Conservation (phyloP, 2,797 vertebrate species). For the Enteromius trimaculatus region DNA sequence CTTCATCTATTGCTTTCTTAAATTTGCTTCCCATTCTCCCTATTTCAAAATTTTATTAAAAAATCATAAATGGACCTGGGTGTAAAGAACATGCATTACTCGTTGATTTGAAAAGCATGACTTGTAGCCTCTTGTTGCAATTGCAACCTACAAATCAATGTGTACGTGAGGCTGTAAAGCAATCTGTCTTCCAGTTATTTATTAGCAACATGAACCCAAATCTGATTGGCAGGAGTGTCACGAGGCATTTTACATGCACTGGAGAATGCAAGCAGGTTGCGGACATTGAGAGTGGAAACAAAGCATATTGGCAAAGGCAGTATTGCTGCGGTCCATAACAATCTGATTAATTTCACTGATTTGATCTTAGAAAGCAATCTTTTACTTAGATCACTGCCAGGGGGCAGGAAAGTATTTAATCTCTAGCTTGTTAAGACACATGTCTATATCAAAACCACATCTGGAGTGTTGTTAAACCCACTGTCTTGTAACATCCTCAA, state of each 20-base stretch:
- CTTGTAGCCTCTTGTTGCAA: background rate
- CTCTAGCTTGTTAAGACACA: background rate
- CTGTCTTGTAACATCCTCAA: background rate
- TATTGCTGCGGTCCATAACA: background rate
- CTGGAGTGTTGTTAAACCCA: background rate
- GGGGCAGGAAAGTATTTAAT: background rate
- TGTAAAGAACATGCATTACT: background rate
- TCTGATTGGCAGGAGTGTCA: conserved; percentile 9
- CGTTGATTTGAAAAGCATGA: background rate
- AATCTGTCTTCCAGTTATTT: background rate
- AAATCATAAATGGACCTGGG: background rate
- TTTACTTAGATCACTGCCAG: background rate
- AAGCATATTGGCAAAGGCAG: background rate
- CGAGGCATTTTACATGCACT: background rate
- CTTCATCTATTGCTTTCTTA: background rate
- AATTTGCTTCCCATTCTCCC: background rate
- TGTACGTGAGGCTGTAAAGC: background rate
- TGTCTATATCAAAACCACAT: conserved; percentile 5
- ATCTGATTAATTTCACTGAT: background rate
- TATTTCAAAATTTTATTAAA: background rate
- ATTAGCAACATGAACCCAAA: background rate
- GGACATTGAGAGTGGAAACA: background rate
- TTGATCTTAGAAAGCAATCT: background rate
- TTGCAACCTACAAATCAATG: background rate
- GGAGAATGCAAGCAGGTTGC: background rate